These are phyloP conservation scores for Cryptoblepharus egeriae DNA, from an alignment of 2,797 vertebrate species.

Conservation along the genomic window DNA sequence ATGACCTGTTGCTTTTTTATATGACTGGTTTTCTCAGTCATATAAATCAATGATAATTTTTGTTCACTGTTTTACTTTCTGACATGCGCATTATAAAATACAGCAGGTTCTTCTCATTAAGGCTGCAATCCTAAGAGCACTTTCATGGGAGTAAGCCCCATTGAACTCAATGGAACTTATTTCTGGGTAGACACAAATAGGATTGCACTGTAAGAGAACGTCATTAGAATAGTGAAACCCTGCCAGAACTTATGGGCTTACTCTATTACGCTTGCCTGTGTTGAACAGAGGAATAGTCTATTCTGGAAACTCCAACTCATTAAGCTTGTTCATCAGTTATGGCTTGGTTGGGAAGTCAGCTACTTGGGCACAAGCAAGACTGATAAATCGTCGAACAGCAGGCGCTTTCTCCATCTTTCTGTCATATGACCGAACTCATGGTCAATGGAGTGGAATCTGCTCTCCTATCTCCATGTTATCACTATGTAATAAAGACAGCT, in stretches of 20 bases:
- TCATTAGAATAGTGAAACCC: not conserved
- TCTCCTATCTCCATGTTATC: rapidly evolving
- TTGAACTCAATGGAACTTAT: too few relatives aligned
- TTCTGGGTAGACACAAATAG: too few relatives aligned
- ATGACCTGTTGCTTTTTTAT: not conserved
- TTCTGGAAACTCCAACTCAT: not conserved
- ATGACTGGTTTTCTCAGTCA: not conserved
- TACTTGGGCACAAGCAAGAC: not conserved
- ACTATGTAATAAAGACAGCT: not conserved
- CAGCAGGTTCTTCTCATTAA: not conserved
- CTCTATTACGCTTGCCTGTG: not conserved
- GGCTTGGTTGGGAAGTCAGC: constrained; percentile 1
- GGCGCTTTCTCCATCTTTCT: not conserved
- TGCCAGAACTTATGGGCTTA: not conserved
- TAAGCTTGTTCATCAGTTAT: not conserved
- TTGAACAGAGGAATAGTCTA: not conserved
- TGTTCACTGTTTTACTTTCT: constrained; percentile 3
- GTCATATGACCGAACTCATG: rapidly evolving
- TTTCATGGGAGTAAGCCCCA: too few relatives aligned
- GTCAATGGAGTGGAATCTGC: not conserved
- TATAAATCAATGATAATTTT: not conserved
- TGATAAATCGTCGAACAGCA: rapidly evolving
- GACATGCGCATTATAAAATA: not conserved
- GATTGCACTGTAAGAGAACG: too few relatives aligned
- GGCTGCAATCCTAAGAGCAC: too few relatives aligned